These are phyloP conservation scores for Staurois parvus DNA, from an alignment of 2,797 vertebrate species.

Conservation along the genomic window DNA sequence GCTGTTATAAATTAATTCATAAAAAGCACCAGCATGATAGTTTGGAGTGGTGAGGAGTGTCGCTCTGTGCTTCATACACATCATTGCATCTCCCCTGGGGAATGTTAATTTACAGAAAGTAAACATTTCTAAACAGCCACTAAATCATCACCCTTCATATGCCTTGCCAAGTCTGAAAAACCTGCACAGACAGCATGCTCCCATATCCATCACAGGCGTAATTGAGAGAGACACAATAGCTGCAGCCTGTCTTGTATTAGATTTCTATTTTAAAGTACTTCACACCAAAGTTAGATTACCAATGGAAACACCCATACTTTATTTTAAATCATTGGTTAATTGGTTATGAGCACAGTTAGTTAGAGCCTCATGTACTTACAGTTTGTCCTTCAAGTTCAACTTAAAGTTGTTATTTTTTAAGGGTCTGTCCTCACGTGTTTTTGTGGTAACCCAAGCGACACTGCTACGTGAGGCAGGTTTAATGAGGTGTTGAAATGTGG, in stretches of 20 bases:
- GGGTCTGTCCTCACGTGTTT: too few relatives aligned
- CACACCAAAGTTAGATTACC: neutral
- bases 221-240: slow-evolving; percentile 37
- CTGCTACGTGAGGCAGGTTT: too few relatives aligned
- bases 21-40: slow-evolving; percentile 38
- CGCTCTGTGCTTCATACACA: slow-evolving; percentile 29
- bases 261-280: neutral
- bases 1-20: slow-evolving; percentile 52
- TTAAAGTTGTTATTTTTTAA: too few relatives aligned
- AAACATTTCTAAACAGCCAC: slow-evolving; percentile 60
- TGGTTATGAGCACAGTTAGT: neutral
- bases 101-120: slow-evolving; percentile 59
- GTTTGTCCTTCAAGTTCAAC: too few relatives aligned
- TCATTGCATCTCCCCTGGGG: slow-evolving; percentile 52
- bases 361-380: too few relatives aligned
- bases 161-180: slow-evolving; percentile 40
- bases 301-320: neutral
- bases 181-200: slow-evolving; percentile 43
- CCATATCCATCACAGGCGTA: slow-evolving; percentile 35
- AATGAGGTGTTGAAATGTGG: too few relatives aligned
- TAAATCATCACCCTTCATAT: slow-evolving; percentile 52
- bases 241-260: slow-evolving; percentile 14
- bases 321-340: neutral
- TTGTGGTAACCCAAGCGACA: too few relatives aligned
- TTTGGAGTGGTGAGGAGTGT: slow-evolving; percentile 50